Conservation (phyloP, 53 echinoderm and acorn worm species). For the Paracentrotus lividus region DNA sequence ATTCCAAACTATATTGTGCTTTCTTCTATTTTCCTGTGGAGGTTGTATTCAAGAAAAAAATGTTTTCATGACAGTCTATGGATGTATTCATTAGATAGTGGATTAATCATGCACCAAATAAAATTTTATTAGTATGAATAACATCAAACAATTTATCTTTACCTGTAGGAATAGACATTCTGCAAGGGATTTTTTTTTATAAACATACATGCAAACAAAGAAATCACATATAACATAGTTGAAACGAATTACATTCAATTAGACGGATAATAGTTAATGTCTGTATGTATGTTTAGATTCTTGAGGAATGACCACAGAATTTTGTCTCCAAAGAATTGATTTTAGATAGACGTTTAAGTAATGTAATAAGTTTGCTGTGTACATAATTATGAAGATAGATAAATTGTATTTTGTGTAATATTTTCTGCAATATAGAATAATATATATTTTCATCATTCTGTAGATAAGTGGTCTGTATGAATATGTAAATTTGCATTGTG, state of each 20-base stretch:
- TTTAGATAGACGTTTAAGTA: not conserved
- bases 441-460: slow-evolving; percentile 49
- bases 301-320: not conserved
- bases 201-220: too few relatives aligned
- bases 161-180: too few relatives aligned
- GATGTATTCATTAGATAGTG: not conserved
- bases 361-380: slow-evolving; percentile 51
- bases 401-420: slow-evolving; percentile 41
- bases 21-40: not conserved
- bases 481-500: slow-evolving; percentile 44
- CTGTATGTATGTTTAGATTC: not conserved
- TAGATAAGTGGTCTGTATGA: slow-evolving; percentile 33
- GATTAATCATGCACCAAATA: not conserved
- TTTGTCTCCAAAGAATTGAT: not conserved
- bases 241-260: too few relatives aligned
- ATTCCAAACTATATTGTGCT: not conserved
- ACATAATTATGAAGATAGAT: slow-evolving; percentile 5
- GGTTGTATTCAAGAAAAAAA: slow-evolving; percentile 33
- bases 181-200: too few relatives aligned
- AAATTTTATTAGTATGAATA: not conserved
- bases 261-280: too few relatives aligned
- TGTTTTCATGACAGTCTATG: not conserved
- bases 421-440: slow-evolving; percentile 59
- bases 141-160: not conserved
- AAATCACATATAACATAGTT: too few relatives aligned